Conservation (phyloP, 2,113 vertebrate species). For the Symphodus melops region DNA sequence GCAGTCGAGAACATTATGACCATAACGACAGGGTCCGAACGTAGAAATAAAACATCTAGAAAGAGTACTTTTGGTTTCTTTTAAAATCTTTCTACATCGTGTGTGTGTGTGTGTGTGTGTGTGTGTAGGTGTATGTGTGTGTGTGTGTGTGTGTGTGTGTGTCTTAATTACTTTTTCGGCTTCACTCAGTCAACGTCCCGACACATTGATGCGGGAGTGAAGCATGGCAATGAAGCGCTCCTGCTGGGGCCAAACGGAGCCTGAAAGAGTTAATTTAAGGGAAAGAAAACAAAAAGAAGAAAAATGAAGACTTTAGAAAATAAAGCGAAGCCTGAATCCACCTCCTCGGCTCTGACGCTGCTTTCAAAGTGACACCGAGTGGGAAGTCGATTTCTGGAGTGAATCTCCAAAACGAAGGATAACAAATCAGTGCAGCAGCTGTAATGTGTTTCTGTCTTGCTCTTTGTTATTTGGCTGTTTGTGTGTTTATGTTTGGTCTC, state of each 20-base stretch:
- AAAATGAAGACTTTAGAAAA: not conserved
- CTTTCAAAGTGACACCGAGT: not conserved
- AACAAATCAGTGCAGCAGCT: no score
- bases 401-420: not conserved
- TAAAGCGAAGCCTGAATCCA: not conserved
- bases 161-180: conserved; percentile 59
- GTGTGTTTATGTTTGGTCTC: no score
- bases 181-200: conserved; percentile 48
- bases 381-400: not conserved
- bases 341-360: not conserved
- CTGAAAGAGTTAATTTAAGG: conserved; percentile 21
- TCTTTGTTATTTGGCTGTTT: no score
- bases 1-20: not conserved
- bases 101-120: conserved; percentile 13
- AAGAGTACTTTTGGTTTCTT: not conserved
- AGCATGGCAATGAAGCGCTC: conserved; percentile 32
- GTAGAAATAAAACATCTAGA: not conserved
- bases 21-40: not conserved
- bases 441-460: no score
- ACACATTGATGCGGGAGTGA: conserved; percentile 54
- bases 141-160: conserved; percentile 28
- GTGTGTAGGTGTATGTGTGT: not conserved
- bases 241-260: conserved; percentile 8
- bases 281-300: conserved; percentile 11
- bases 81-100: not conserved